These are phyloP conservation scores for Andrena chrysosceles DNA, from an alignment of 2,888 invertebrate genomes.

Conservation along the genomic window DNA sequence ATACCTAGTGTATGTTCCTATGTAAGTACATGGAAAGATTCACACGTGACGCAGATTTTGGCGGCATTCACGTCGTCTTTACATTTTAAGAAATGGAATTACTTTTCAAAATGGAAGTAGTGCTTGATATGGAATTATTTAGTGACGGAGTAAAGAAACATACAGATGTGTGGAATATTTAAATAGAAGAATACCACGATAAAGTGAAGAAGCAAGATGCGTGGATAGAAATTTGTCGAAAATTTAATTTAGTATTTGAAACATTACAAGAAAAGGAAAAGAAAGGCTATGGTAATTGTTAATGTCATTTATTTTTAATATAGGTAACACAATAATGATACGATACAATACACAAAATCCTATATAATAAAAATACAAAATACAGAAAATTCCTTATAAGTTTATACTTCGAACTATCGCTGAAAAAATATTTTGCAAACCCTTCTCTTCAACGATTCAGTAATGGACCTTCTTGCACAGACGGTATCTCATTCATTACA, in stretches of 20 bases:
- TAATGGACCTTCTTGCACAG: too few species aligned
- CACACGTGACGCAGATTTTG: too few species aligned
- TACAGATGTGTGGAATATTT: neutral
- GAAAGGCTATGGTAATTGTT: neutral
- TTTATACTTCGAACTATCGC: too few species aligned
- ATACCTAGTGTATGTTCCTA: too few species aligned
- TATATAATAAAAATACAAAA: neutral
- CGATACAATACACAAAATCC: neutral
- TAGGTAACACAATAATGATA: neutral
- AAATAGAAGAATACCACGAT: neutral
- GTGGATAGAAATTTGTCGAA: neutral
- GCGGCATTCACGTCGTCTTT: too few species aligned
- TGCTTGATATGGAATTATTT: neutral
- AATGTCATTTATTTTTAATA: neutral
- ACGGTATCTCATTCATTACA: too few species aligned
- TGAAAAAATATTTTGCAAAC: too few species aligned
- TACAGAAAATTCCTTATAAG: too few species aligned
- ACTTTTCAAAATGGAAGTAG: neutral
- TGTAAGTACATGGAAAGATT: too few species aligned
- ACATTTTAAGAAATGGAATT: too few species aligned
- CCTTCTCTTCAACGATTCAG: too few species aligned
- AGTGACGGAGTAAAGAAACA: neutral
- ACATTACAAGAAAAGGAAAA: neutral
- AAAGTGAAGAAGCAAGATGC: neutral
- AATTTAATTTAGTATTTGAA: neutral